A percentile compares a stretch with the other conserved stretches of the same genome.
These are phyloP conservation scores for Anthopleura sola DNA, from an alignment of 64 coral and sea anemone species.

Conservation along the genomic window DNA sequence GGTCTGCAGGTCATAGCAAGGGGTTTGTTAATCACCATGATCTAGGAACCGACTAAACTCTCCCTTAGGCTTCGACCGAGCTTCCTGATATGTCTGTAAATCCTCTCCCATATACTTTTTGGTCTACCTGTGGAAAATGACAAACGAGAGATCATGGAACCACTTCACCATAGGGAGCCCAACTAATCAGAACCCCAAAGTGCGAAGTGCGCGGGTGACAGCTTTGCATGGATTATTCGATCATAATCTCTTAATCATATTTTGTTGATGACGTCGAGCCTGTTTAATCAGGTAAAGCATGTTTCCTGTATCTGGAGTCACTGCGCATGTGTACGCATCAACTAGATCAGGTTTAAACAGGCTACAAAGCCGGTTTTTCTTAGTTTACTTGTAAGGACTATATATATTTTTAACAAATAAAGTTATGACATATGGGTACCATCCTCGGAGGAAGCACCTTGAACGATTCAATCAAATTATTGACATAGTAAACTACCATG, in stretches of 20 bases:
- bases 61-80: no score
- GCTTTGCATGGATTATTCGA: no score
- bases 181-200: background rate
- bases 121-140: background rate
- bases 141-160: no score
- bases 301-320: background rate
- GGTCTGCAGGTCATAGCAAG: no score
- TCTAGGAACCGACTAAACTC: no score
- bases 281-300: slow-evolving; percentile 7
- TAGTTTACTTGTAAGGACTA: background rate
- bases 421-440: background rate
- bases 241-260: background rate
- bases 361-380: background rate
- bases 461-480: background rate
- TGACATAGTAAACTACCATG: background rate
- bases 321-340: background rate
- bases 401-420: background rate
- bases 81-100: no score
- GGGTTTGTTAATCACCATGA: no score
- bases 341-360: background rate
- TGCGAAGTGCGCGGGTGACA: no score
- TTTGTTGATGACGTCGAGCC: background rate
- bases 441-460: background rate
- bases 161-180: background rate
- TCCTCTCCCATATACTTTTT: background rate